Evolutionary conservation across 92 coral and sea anemone genomes (phyloP), one percentile per base, ranked within the genome.

Genomic region (Zoanthus gigantus): DNA sequence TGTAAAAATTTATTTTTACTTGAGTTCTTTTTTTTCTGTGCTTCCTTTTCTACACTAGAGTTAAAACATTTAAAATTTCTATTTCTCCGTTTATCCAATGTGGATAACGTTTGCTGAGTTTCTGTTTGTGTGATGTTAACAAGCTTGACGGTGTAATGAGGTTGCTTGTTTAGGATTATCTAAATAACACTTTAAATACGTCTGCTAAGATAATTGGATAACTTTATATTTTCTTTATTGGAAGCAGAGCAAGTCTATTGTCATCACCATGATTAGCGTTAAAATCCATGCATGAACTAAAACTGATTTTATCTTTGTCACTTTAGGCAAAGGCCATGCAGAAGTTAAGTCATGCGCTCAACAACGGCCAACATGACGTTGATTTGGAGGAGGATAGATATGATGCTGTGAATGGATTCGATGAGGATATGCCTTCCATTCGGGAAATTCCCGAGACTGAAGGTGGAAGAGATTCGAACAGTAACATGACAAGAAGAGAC

Each of bases 241-340:
- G 9, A 42, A 11, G 57, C 53, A 54, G 53, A 30, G 0, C 47
- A 37, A 76, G 37, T 30, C 23, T 6, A 15, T 47, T 48, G n/a
- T 76, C 80, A 2, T 10, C 34, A 29, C n/a, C 23, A 9, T 30
- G 18, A 14, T 12, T 14, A 53, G 65, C 29, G 28, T 77, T 23
- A 54, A 45, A 46, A 29, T 5, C 42, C 48, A 54, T 18, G 17
- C 47, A 54, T 18, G 37, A 28, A 48, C 68, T 54, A 77, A 77
- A 10, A 46, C 42, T 1, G 11, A 1, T 2, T 65, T 54, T 81
- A 0, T 47, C 5, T 81, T 28, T 61, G 31, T 61, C 85, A 50
- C 45, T 11, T 29, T 16, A 81, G 85, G 85, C 16, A 53, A 66
- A 46, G 66, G 85, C 85, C 29, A 81, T 81, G 85, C 85, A 81